Conservation (phyloP, 2,888 invertebrate species). For the Acanthococcus lagerstroemiae region DNA sequence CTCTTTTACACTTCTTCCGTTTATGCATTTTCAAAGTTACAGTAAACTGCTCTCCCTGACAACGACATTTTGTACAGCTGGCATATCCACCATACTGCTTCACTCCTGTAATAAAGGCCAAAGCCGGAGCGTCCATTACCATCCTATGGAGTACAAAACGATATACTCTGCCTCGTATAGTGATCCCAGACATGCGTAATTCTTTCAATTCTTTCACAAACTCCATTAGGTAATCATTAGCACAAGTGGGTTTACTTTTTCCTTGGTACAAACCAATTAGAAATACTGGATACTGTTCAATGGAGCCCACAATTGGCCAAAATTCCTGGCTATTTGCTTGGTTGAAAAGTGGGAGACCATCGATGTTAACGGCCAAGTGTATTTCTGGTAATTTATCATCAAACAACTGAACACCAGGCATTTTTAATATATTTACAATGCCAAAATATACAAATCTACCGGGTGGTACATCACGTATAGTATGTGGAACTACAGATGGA, state of each 20-base stretch:
- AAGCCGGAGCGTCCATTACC: neutral
- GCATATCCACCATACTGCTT: neutral
- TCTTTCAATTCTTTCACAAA: neutral
- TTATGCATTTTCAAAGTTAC: too few relatives aligned
- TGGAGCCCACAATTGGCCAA: constrained; percentile 7
- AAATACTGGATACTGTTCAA: neutral
- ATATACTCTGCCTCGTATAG: neutral
- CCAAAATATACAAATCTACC: constrained; percentile 11
- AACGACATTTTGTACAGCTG: neutral
- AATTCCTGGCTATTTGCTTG: neutral
- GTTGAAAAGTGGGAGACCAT: constrained; percentile 3
- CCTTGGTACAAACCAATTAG: constrained; percentile 8
- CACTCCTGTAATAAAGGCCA: neutral
- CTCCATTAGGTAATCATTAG: constrained; percentile 10
- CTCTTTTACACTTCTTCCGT: too few relatives aligned
- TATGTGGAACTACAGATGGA: neutral
- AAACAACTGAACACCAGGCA: neutral
- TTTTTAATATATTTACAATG: neutral
- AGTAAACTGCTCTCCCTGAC: neutral
- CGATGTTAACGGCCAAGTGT: neutral
- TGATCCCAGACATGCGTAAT: neutral
- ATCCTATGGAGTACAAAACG: neutral
- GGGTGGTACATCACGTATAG: neutral
- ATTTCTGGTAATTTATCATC: neutral
- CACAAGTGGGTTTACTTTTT: neutral